These are phyloP conservation scores for Ptychodera flava DNA, from an alignment of 35 echinoderm and acorn worm species.

Conservation along the genomic window DNA sequence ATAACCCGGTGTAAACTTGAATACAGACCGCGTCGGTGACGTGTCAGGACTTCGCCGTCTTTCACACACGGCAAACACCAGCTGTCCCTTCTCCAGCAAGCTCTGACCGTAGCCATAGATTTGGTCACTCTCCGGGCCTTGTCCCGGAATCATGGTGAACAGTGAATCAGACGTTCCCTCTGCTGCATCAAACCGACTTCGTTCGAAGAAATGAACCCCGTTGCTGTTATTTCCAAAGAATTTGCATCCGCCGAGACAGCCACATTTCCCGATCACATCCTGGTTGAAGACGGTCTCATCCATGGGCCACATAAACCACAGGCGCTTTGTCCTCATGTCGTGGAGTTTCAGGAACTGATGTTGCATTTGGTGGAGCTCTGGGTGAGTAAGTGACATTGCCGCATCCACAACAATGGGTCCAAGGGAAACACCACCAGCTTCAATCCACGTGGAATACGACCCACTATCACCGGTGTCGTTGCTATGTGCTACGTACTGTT, in stretches of 20 bases:
- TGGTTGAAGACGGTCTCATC: conserved; percentile 5
- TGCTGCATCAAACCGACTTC: background rate
- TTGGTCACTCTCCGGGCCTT: background rate
- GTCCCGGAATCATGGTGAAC: background rate
- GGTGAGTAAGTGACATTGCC: conserved; percentile 36
- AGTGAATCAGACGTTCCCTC: background rate
- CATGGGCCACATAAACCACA: conserved; percentile 84
- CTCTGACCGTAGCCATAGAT: conserved; percentile 61
- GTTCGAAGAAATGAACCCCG: conserved; percentile 38
- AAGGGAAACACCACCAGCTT: conserved; percentile 51
- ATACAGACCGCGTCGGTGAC: background rate
- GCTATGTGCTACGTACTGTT: conserved; percentile 52
- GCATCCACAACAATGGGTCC: conserved; percentile 63
- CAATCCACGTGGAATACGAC: conserved; percentile 39
- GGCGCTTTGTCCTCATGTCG: conserved; percentile 47
- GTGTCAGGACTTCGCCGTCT: background rate
- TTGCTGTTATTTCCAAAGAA: conserved; percentile 59
- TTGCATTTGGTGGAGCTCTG: conserved; percentile 39
- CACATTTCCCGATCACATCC: conserved; percentile 44
- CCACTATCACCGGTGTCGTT: background rate
- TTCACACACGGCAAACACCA: conserved; percentile 74
- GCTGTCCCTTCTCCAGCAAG: conserved; percentile 68
- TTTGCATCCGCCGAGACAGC: conserved; percentile 81
- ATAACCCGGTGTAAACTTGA: background rate
- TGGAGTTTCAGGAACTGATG: conserved; percentile 68